A percentile compares a stretch with the other conserved stretches of the same genome.
Conservation (phyloP, 2,888 invertebrate species). For the Lypha dubia region DNA sequence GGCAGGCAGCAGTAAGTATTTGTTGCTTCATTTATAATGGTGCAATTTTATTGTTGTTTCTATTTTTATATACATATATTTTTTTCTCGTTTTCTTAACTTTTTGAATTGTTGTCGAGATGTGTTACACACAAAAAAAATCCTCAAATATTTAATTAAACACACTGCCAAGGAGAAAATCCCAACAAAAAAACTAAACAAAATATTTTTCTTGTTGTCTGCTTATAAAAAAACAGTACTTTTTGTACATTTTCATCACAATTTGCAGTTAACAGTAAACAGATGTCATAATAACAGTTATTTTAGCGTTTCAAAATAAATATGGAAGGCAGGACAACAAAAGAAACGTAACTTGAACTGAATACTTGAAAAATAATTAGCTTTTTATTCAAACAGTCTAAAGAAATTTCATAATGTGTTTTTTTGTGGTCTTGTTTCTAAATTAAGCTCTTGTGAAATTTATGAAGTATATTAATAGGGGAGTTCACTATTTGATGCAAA, state of each 20-base stretch:
- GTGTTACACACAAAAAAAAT: constrained; percentile 14
- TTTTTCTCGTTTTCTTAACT: constrained; percentile 28
- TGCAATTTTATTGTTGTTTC: constrained; percentile 37
- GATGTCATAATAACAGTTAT: not conserved
- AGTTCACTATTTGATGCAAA: no score
- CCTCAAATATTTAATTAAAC: constrained; percentile 60
- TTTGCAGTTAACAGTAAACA: constrained; percentile 8
- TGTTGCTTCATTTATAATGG: constrained; percentile 58
- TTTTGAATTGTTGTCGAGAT: constrained; percentile 55
- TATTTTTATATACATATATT: constrained; percentile 15
- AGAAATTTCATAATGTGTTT: no score
- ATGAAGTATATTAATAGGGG: no score
- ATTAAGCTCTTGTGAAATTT: no score
- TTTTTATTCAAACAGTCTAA: not conserved
- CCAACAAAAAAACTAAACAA: not conserved
- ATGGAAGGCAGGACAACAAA: not conserved
- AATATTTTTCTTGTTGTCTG: constrained; percentile 14
- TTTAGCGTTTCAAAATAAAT: not conserved
- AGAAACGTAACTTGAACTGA: not conserved
- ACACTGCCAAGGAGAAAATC: constrained; percentile 32
- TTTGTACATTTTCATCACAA: not conserved
- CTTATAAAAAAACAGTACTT: not conserved
- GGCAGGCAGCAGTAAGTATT: constrained; percentile 40
- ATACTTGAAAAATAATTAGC: not conserved
- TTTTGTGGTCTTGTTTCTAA: no score